Conservation (phyloP, 1,140 invertebrate species). For the Battus philenor region DNA sequence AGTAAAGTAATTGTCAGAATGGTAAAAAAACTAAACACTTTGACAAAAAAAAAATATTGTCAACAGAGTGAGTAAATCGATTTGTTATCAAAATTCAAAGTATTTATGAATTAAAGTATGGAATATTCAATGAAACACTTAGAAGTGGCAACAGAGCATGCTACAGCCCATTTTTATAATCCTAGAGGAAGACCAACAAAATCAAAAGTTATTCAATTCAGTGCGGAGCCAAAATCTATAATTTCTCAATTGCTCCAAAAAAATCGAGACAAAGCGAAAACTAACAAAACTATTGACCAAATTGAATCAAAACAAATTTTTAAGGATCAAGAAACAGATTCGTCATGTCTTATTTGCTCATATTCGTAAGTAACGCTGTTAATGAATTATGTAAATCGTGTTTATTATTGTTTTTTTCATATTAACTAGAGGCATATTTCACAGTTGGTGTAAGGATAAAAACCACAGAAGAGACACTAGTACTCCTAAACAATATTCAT, state of each 20-base stretch:
- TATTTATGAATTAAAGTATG: background rate
- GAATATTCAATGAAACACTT: background rate
- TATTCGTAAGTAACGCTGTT: slow-evolving; percentile 16
- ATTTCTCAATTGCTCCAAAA: slow-evolving; percentile 37
- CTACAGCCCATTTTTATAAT: slow-evolving; percentile 21
- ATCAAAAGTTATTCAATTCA: slow-evolving; percentile 39
- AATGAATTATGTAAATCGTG: background rate
- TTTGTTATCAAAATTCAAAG: too few species aligned
- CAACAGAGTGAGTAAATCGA: too few species aligned
- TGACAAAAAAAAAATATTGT: too few species aligned
- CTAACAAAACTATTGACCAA: too few species aligned
- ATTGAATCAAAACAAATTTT: too few species aligned
- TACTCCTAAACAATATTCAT: slow-evolving; percentile 27
- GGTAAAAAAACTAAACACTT: too few species aligned
- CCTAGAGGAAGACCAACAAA: slow-evolving; percentile 41
- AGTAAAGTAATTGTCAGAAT: too few species aligned
- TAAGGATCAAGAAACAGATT: slow-evolving; percentile 1
- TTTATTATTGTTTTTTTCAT: background rate
- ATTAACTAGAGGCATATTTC: slow-evolving; percentile 18
- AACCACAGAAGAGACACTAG: slow-evolving; percentile 21
- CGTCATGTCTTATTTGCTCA: slow-evolving; percentile 14
- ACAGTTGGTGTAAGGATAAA: slow-evolving; percentile 25
- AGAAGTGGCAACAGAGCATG: background rate
- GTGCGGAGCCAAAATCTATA: slow-evolving; percentile 44
- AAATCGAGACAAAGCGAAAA: slow-evolving; percentile 15